Percentiles rank a stretch among this genome's conserved stretches.
phyloP scores from a whole-genome alignment of 2,888 invertebrate genomes.

The Platycheirus rosarum region DNA sequence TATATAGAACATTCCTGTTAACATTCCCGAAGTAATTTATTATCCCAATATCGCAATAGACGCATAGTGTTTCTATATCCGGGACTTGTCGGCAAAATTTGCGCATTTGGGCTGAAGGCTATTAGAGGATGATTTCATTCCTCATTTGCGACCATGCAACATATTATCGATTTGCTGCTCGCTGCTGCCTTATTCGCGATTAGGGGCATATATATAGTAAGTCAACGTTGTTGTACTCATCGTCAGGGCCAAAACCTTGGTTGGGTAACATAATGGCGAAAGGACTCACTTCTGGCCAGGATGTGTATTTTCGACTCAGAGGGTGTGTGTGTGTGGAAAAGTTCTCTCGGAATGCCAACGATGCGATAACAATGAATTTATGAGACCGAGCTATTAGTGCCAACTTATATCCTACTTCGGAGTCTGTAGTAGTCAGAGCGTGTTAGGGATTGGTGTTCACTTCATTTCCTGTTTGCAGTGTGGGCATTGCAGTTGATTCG shows the following conservation, averaged over 20 bases:
- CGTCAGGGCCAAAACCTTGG: constrained; percentile 12
- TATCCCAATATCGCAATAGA: constrained; percentile 73
- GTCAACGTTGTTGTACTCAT: too few species aligned
- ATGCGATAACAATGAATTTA: constrained; percentile 70
- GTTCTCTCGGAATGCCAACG: constrained; percentile 51
- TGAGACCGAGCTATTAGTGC: constrained; percentile 59
- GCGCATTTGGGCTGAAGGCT: constrained; percentile 63
- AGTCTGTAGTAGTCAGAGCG: background rate
- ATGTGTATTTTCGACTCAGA: constrained; percentile 32
- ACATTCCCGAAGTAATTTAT: constrained; percentile 69
- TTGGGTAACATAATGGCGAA: constrained; percentile 30
- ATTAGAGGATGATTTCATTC: constrained; percentile 72
- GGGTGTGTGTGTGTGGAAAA: constrained; percentile 32
- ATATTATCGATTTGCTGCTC: constrained; percentile 65
- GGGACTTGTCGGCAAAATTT: constrained; percentile 57
- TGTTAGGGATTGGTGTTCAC: constrained; percentile 1
- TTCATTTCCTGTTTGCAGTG: constrained; percentile 46
- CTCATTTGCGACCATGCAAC: constrained; percentile 73
- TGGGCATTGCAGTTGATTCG: constrained; percentile 1
- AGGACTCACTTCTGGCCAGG: constrained; percentile 62
- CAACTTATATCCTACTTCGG: constrained; percentile 46
- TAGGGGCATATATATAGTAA: constrained; percentile 32
- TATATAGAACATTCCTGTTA: constrained; percentile 56
- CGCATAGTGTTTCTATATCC: constrained; percentile 55
- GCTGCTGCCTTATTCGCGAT: constrained; percentile 50